Base-by-base conservation (phyloP, 1,140 invertebrate species). In the Bicyclus anynana region DNA sequence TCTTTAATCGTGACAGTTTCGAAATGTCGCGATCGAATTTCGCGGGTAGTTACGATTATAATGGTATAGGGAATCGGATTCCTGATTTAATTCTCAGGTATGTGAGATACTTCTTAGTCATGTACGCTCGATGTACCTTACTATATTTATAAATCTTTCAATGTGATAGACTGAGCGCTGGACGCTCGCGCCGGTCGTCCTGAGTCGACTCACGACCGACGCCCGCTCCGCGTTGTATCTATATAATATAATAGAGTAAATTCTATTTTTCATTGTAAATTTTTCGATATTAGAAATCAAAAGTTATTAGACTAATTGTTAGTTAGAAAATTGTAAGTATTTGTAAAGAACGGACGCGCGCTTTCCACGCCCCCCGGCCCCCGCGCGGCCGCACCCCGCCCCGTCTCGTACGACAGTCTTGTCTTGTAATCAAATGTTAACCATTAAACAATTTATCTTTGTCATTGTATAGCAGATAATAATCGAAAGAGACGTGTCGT, bases 251-350 rank as follows among this genome's bases (percentile, higher is more conserved):
- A 85, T 87, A 88, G 83, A 88, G 65, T 84, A 79, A 85, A 87
- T 75, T 88, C 85, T 88, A 88, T 88, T 88, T n/a, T 88, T 88
- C 82, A 85, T 77, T 88, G 83, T 86, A 85, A 83, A 86, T 80
- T 83, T 86, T 85, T 82, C 77, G 76, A 88, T 84, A 86, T 77
- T 88, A 86, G 81, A 58, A 69, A 80, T 82, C 80, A 82, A 69
- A 77, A 55, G 49, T 74, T 76, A 87, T 77, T 79, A 72, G 53
- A 60, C 72, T 79, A 80, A 81, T 75, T 77, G 80, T 84, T 88
- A 88, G 85, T 85, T 88, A 88, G 85, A 79, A 44, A 80, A 84
- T 78, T 87, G 57, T 74, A 76, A 80, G 76, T 84, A 87, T 82
- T 86, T 67, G 78, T 79, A 74, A 76, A 69, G 27, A 66, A 48